phyloP scores from a whole-genome alignment of 2,888 invertebrate genomes.

The Mythimna lalbum region DNA sequence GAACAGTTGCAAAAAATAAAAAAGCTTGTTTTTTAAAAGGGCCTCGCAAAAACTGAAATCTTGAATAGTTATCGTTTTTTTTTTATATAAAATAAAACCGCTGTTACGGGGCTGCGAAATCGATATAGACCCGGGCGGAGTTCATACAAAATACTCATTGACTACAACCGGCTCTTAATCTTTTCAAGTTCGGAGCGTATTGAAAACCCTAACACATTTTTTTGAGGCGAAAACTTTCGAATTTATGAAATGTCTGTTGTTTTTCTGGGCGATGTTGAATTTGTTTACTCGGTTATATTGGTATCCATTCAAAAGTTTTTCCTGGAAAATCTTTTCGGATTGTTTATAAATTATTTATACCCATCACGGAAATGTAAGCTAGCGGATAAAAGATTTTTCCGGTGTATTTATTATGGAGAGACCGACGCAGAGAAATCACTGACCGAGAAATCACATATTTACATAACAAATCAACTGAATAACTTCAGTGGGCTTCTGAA shows the following conservation, averaged over 20 bases:
- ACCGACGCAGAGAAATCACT: neutral
- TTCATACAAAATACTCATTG: too few relatives aligned
- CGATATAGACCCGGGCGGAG: too few relatives aligned
- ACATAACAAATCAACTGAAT: neutral
- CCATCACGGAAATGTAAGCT: neutral
- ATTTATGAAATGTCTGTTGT: constrained; percentile 23
- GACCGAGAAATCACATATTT: neutral
- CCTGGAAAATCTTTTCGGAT: neutral
- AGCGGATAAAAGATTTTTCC: neutral
- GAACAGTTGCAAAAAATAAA: too few relatives aligned
- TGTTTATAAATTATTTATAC: neutral
- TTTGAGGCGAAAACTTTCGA: constrained; percentile 14
- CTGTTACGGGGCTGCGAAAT: too few relatives aligned
- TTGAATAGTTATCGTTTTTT: too few relatives aligned
- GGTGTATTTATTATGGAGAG: neutral
- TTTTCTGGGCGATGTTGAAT: neutral
- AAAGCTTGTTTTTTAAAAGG: too few relatives aligned
- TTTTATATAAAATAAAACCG: too few relatives aligned
- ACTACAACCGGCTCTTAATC: neutral
- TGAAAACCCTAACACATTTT: constrained; percentile 8
- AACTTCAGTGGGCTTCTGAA: too few relatives aligned
- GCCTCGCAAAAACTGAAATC: too few relatives aligned
- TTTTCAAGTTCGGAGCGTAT: neutral
- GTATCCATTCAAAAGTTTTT: neutral
- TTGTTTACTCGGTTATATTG: neutral